Base-by-base conservation (phyloP, 92 coral and sea anemone species). In the Epizoanthus fatuus region DNA sequence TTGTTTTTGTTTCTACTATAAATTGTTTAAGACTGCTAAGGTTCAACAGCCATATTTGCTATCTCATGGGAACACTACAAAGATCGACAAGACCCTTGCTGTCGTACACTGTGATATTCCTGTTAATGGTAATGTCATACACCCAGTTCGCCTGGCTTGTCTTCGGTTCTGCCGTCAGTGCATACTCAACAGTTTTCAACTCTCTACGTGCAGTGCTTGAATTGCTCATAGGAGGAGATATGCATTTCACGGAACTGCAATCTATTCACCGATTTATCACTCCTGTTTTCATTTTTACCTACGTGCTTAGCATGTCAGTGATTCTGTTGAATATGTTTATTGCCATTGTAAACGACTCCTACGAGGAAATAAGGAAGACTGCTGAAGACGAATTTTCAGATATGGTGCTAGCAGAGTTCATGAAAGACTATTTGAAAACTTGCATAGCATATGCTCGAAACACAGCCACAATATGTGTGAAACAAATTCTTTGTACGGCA, bases 1-100 rank as follows among this genome's bases (percentile, higher is more conserved):
- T 88, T 8, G 80, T 88, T 66, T 95, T 95, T 62, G 75, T 93
- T n/a, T 69, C 91, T 11, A 93, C 96, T 16, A 63, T 96, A 32
- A 96, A 92, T 32, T 90, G 87, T 16, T 78, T 94, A 19, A 85
- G 93, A 20, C 81, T 96, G 54, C 38, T 91, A 47, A 77, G 98
- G 10, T 92, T 92, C 72, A 94, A 94, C 76, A 75, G 80, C 17
- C 98, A 93, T 53, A 93, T 96, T 45, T 90, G 87, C 11, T 80
- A 88, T 59, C 87, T 95, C 55, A 75, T 93, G 79, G 86, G 77
- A 52, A 95, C 98, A 4, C 86, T 96, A 51, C 86, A 77, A 42
- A 88, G 82, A 59, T 95, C 95, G 22, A 47, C 86, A 3, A 57
- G 58, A 16, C 90, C 93, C 16, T 81, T 96, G 25, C 69, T 67